Evolutionary conservation across 2,797 vertebrate species (phyloP).

Genomic region (Tenualosa ilisha): DNA sequence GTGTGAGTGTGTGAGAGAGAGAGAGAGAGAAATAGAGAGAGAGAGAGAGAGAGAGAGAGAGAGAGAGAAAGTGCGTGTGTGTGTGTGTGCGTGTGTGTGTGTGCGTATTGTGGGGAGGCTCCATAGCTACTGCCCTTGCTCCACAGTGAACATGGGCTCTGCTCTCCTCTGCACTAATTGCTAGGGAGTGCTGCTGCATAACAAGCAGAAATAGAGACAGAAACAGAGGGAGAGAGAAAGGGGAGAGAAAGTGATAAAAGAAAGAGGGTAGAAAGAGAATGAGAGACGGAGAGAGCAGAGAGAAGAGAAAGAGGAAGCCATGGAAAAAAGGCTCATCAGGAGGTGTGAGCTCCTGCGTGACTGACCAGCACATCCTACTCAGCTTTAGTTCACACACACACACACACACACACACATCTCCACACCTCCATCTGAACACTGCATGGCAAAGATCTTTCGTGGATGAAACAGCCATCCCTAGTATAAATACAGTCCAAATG

Average conservation of each 20-base stretch:
- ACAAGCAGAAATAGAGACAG: constrained; percentile 55
- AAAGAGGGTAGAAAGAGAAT: not conserved
- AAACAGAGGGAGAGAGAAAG: constrained; percentile 36
- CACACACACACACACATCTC: constrained; percentile 30
- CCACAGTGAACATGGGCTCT: constrained; percentile 35
- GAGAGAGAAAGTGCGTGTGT: not conserved
- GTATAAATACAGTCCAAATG: not conserved
- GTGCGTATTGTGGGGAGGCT: constrained; percentile 43
- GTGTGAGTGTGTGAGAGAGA: not conserved
- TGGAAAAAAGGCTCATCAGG: constrained; percentile 59
- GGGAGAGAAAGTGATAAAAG: constrained; percentile 23
- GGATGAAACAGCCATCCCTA: not conserved
- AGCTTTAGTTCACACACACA: not conserved
- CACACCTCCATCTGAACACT: constrained; percentile 13
- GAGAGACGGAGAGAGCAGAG: not conserved
- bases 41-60: too few relatives aligned
- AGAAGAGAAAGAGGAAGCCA: constrained; percentile 51
- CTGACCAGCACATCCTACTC: not conserved
- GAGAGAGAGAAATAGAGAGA: not conserved
- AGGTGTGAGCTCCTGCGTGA: not conserved
- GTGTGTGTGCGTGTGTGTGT: not conserved
- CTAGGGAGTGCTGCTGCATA: constrained; percentile 65
- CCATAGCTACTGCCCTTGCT: constrained; percentile 46
- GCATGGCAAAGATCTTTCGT: not conserved
- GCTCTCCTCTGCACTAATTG: constrained; percentile 62